Base-by-base conservation (phyloP, 2,113 vertebrate genomes). In the western clawed frog (Xenopus tropicalis) region DNA sequence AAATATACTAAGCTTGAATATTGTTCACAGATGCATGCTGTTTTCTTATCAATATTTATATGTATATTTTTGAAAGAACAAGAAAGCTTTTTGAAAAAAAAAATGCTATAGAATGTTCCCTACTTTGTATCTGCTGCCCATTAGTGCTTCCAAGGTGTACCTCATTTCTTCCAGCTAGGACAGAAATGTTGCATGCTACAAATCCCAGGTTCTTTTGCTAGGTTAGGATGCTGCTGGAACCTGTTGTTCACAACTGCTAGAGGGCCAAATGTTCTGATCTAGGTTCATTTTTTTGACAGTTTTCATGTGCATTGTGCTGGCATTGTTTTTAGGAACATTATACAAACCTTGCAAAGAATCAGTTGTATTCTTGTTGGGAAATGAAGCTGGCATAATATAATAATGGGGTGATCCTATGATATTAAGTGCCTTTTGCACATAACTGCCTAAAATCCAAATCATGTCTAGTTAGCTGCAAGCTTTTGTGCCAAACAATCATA, bases 1-100 rank as follows among this genome's bases (percentile, higher is more conserved):
- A 17, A 59, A 24, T 23, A 54, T 17, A 54, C 8, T n/a, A 54
- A 54, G 19, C 52, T 54, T n/a, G 29, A 37, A 37, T 48, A 48
- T 48, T 48, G 46, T 20, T 65, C 79, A 43, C 22, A 46, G 23
- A 63, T 80, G 83, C 83, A 80, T 79, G 82, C 74, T 83, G 74
- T 85, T 66, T 79, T 81, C 71, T 69, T 78, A 71, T 80, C 19
- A 71, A 71, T 84, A 43, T 82, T 83, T 85, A 74, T 83, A 83
- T 78, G 81, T 77, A 78, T 81, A 80, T 78, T 85, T 75, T 83
- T 80, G 63, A 79, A 78, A 48, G n/a, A 76, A 66, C 23, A 42
- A 37, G 29, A 9, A 37, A 37, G 29, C 29, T 37, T 37, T 37
- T 37, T 37, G 29, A 37, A 48, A 6, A 48, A 44, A 9, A 48